Conservation (phyloP, 2,113 vertebrate species). For the Pseudonaja textilis region DNA sequence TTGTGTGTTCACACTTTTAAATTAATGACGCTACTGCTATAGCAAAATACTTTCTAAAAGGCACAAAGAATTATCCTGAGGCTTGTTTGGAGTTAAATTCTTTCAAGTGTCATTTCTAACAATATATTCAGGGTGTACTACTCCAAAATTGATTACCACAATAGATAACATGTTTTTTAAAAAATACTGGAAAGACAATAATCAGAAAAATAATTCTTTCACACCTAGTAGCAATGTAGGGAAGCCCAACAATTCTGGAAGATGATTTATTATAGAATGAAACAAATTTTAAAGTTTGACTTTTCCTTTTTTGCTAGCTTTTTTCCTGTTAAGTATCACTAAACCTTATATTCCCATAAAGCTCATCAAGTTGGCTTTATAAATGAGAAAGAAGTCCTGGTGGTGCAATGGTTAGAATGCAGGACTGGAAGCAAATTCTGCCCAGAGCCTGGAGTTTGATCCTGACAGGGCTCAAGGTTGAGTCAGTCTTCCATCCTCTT, state of each 20-base stretch:
- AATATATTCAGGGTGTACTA: background rate
- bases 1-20: background rate
- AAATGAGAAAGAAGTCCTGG: background rate
- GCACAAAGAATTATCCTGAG: background rate
- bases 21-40: background rate
- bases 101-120: background rate
- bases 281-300: background rate
- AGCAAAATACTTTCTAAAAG: background rate
- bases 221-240: background rate
- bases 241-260: background rate
- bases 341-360: background rate
- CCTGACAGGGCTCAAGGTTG: no score
- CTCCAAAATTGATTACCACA: background rate
- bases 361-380: background rate
- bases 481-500: no score
- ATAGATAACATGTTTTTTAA: background rate
- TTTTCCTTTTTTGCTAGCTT: background rate
- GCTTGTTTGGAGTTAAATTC: background rate
- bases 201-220: background rate
- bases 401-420: no score
- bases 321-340: background rate
- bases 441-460: no score
- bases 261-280: background rate
- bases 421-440: no score
- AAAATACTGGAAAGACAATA: background rate